Evolutionary conservation across 2,797 vertebrate species (phyloP).

Genomic region (Rhinogobio ventralis): DNA sequence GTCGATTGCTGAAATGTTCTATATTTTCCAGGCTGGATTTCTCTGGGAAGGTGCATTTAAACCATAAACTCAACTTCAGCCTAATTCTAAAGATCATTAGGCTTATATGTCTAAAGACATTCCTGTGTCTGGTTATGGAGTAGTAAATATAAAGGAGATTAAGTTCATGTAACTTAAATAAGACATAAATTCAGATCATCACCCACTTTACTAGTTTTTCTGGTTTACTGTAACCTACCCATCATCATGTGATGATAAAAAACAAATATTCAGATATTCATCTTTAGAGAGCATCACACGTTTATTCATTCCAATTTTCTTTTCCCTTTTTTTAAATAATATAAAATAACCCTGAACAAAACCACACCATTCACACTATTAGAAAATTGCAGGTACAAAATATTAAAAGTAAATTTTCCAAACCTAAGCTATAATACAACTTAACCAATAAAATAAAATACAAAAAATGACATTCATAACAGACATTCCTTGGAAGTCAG

Average conservation of each 20-base stretch:
- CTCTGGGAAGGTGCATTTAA: too few relatives aligned
- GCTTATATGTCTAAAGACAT: too few relatives aligned
- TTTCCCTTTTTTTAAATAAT: too few relatives aligned
- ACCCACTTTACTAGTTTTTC: neutral
- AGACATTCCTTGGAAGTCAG: neutral
- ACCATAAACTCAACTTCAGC: too few relatives aligned
- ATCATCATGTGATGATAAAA: neutral
- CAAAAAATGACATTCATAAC: neutral
- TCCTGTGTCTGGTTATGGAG: too few relatives aligned
- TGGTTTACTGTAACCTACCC: neutral
- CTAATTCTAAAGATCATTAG: neutral
- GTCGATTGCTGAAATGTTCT: too few relatives aligned
- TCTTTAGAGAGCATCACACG: neutral
- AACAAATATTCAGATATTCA: neutral
- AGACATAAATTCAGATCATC: neutral
- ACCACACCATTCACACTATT: neutral
- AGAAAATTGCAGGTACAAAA: neutral
- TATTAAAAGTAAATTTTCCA: neutral
- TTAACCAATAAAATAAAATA: too few relatives aligned
- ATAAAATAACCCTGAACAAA: neutral
- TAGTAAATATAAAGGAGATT: too few relatives aligned
- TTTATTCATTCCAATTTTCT: neutral
- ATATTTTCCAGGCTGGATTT: too few relatives aligned
- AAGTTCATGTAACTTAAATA: neutral
- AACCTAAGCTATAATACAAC: neutral